Conservation (phyloP, 2,113 vertebrate species). For the Anser cygnoides region DNA sequence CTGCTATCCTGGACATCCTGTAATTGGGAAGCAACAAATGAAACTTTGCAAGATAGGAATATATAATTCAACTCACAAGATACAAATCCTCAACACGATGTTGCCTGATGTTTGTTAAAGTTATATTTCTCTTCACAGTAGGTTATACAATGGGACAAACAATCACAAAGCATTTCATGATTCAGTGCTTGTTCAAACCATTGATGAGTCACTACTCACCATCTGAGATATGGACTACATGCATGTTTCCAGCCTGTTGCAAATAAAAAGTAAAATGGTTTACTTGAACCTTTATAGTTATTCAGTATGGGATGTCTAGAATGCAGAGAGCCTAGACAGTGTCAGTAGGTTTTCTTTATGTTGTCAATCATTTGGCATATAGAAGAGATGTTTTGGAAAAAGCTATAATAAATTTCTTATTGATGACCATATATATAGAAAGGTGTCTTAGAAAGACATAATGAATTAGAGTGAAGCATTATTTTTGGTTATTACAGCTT, state of each 20-base stretch:
- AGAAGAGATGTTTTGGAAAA: neutral
- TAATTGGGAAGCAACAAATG: fast-evolving
- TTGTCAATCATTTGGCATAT: neutral
- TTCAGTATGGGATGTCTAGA: neutral
- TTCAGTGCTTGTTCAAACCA: neutral
- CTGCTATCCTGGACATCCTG: neutral
- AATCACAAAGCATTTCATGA: neutral
- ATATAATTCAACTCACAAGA: neutral
- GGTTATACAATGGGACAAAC: neutral
- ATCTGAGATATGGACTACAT: neutral
- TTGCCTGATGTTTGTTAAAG: neutral
- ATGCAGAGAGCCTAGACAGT: neutral
- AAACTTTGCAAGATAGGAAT: neutral
- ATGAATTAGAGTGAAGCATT: neutral
- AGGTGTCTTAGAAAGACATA: neutral
- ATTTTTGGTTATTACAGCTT: neutral
- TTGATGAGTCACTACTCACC: neutral
- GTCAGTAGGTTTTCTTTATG: neutral
- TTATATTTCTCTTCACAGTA: fast-evolving
- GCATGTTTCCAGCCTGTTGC: neutral
- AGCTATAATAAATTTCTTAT: neutral
- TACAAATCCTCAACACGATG: neutral
- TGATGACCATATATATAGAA: neutral
- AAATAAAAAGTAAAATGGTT: neutral
- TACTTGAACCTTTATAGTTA: neutral